phyloP scores from a whole-genome alignment of 2,888 invertebrate species.

The Parnassius mnemosyne region DNA sequence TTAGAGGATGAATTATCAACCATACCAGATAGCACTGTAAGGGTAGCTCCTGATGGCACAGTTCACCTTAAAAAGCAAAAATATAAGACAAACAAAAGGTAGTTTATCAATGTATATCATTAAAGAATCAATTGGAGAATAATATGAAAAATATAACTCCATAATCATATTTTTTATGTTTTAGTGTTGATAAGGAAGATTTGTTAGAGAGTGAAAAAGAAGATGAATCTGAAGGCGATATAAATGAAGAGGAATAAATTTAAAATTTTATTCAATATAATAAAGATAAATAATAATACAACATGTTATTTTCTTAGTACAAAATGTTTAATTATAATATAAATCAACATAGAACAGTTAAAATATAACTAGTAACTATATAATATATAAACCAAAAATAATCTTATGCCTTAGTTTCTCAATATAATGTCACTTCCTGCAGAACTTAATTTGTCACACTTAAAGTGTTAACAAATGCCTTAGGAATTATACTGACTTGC shows the following conservation, averaged over 20 bases:
- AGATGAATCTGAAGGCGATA: conserved; percentile 28
- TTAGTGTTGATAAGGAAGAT: conserved; percentile 35
- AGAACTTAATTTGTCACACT: not conserved
- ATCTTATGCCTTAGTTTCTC: no score
- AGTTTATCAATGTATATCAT: not conserved
- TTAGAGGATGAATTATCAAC: conserved; percentile 83
- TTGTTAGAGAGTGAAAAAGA: conserved; percentile 27
- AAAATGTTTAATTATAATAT: conserved; percentile 2
- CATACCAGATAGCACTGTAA: conserved; percentile 68
- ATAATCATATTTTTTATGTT: conserved; percentile 24
- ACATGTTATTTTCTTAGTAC: conserved; percentile 2
- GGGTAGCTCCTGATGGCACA: conserved; percentile 81
- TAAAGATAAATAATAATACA: not conserved
- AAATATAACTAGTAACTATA: not conserved
- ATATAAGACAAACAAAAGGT: conserved; percentile 34
- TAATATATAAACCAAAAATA: no score
- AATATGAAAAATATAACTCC: conserved; percentile 1
- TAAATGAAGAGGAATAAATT: conserved; percentile 31
- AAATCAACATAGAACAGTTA: conserved; percentile 3
- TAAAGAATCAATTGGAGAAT: conserved; percentile 4
- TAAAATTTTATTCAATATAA: conserved; percentile 25
- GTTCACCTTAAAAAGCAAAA: conserved; percentile 56
- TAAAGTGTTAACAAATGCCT: conserved; percentile 13
- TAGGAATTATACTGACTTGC: conserved; percentile 52
- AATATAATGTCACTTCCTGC: conserved; percentile 10